Conservation (phyloP, 2,888 invertebrate genomes). For the Torymus tubicola region DNA sequence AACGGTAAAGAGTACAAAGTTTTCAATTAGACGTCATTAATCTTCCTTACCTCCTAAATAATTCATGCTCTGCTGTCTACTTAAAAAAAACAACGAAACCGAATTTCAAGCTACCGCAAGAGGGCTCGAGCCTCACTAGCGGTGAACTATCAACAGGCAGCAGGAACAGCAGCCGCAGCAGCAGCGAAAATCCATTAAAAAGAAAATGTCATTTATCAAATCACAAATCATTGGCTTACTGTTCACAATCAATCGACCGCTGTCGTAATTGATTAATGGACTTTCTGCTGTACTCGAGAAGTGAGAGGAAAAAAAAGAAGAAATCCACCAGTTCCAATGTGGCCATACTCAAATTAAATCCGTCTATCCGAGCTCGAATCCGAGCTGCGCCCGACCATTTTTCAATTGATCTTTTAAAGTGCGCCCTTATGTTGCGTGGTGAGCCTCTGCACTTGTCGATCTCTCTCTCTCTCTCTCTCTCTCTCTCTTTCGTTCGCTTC, state of each 20-base stretch:
- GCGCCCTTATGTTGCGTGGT: slow-evolving; percentile 51
- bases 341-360: slow-evolving; percentile 54
- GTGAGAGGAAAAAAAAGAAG: slow-evolving; percentile 16
- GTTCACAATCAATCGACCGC: slow-evolving; percentile 55
- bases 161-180: slow-evolving; percentile 15
- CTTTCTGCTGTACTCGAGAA: slow-evolving; percentile 3
- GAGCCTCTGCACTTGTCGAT: neutral
- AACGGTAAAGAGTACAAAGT: neutral
- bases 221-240: slow-evolving; percentile 56
- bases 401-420: slow-evolving; percentile 59
- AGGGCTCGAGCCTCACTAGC: slow-evolving; percentile 11
- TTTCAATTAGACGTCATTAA: slow-evolving; percentile 29
- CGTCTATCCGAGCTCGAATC: slow-evolving; percentile 35
- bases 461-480: neutral
- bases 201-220: slow-evolving; percentile 55
- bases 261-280: slow-evolving; percentile 57
- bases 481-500: neutral
- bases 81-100: slow-evolving; percentile 21
- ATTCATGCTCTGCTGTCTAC: slow-evolving; percentile 17
- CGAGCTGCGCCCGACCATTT: slow-evolving; percentile 37
- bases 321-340: slow-evolving; percentile 36
- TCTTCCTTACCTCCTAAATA: slow-evolving; percentile 21
- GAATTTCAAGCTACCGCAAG: slow-evolving; percentile 33
- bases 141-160: neutral
- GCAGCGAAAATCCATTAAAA: slow-evolving; percentile 8